Base-by-base conservation (phyloP, 2,113 vertebrate species). In the Aptenodytes forsteri region DNA sequence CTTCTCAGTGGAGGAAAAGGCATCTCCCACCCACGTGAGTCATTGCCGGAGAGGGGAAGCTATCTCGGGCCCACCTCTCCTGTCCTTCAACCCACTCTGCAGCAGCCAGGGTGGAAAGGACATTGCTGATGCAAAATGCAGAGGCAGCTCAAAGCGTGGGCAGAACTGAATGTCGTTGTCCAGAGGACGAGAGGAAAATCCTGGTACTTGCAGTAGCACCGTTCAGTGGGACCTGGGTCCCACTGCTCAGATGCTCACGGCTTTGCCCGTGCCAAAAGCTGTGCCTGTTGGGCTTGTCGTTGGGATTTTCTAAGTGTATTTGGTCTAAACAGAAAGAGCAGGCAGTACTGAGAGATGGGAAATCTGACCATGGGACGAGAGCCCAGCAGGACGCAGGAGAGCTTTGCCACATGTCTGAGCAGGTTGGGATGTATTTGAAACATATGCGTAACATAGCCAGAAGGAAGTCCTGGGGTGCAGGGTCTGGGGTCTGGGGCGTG, bases 381-480 rank as follows among this genome's bases (percentile, higher is more conserved):
- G 30, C 42, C 30, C n/a, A 66, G n/a, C 26, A 67, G 66, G 47
- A 55, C 2, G 2, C 32, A 55, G 30, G 23, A n/a, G 16, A 72
- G 25, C 30, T 49, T 78, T 78, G 26, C n/a, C 46, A 27, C 30
- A 26, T 1, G 3, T 38, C 54, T 62, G 30, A 73, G 73, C 32
- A 42, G 36, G 22, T 4, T 55, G 46, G 38, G 34, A 19, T 54
- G 18, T 61, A 47, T 78, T 52, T 58, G 13, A 58, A 93, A 78
- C 14, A 11, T 8, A 7, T 4, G 11, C 0, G 2, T 62, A 49
- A 22, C 13, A 16, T 2, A 56, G 46, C 21, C 25, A 32, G 47
- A 84, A 55, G 19, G 16, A 69, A 76, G 55, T 17, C 34, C 36
- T 69, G 20, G 61, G 22, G 36, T 30, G 16, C 32, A 38, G 32